Percentiles rank a stretch among this genome's conserved stretches.
Evolutionary conservation across 2,113 vertebrate species (phyloP).

Genomic region (Chauna torquata): DNA sequence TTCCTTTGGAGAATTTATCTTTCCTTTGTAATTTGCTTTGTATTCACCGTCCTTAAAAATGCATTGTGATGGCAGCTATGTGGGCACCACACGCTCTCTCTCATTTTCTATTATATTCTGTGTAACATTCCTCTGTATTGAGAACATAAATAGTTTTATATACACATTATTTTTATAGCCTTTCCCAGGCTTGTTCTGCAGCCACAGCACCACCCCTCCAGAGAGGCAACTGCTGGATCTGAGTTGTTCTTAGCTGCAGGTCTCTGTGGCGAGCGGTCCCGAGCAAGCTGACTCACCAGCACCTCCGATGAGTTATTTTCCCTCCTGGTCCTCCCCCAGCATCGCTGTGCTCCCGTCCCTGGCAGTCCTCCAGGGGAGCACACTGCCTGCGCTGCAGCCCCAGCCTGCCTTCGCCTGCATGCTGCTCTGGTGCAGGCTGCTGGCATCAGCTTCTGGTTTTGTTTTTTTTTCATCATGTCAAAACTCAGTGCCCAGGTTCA

Average conservation of each 20-base stretch:
- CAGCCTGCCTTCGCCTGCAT: neutral
- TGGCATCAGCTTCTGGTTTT: neutral
- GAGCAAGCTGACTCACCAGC: neutral
- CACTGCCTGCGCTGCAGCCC: neutral
- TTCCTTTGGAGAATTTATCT: neutral
- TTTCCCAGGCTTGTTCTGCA: neutral
- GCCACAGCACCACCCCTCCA: neutral
- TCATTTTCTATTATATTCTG: neutral
- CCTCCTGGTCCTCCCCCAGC: slow-evolving; percentile 3
- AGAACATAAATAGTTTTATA: neutral
- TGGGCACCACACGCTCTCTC: neutral
- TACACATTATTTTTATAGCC: neutral
- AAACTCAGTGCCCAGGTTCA: neutral
- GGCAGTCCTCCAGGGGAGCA: slow-evolving; percentile 32
- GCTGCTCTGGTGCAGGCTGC: neutral
- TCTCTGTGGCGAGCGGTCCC: neutral
- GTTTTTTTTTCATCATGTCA: neutral
- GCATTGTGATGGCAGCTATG: neutral
- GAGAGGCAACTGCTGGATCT: neutral
- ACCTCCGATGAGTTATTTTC: neutral
- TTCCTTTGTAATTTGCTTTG: neutral
- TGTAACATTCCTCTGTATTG: neutral
- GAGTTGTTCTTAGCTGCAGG: neutral
- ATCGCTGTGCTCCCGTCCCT: neutral
- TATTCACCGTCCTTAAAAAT: neutral